Evolutionary conservation across 2,888 invertebrate species (phyloP), one percentile per base, ranked within the genome.

Genomic region (Leucoma salicis): DNA sequence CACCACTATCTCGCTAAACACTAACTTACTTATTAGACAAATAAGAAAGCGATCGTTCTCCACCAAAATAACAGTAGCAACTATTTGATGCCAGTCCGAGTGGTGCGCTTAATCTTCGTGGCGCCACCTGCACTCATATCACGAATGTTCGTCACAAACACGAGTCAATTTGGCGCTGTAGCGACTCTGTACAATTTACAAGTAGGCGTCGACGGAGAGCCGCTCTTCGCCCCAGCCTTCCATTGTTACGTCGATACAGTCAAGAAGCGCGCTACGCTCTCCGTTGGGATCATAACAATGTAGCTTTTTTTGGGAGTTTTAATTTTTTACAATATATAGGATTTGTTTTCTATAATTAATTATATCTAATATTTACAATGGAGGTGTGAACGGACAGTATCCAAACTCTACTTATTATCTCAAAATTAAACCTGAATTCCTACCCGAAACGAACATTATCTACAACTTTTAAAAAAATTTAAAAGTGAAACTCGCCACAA

Each of bases 361-460:
- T 89, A 89, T 74, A 86, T 76, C 89, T 89, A 89, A 81, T 89
- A 89, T 89, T 89, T 89, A 89, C 89, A 89, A 87, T 83, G 86
- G 86, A 89, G 88, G 88, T 85, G 88, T 87, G 85, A 75, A 85
- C 86, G 87, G 86, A 85, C 72, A 82, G 82, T 82, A 82, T 76
- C 76, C 81, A 82, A 79, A 78, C 87, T n/a, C n/a, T 85, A 87
- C 82, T 79, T 78, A 79, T 79, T 79, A 82, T 78, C 74, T 79
- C 82, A 51, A 57, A 66, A 64, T 49, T 76, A 82, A 82, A 74
- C 78, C 83, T 77, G 79, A 79, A 79, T 72, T 77, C 84, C 87
- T 88, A 88, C 84, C 88, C 86, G 73, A 87, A 86, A 86, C 79
- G 80, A 88, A 84, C 79, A 73, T 79, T 86, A 88, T 87, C 87